phyloP scores from a whole-genome alignment of 2,113 vertebrate genomes.

The Onychorhynchus coronatus region DNA sequence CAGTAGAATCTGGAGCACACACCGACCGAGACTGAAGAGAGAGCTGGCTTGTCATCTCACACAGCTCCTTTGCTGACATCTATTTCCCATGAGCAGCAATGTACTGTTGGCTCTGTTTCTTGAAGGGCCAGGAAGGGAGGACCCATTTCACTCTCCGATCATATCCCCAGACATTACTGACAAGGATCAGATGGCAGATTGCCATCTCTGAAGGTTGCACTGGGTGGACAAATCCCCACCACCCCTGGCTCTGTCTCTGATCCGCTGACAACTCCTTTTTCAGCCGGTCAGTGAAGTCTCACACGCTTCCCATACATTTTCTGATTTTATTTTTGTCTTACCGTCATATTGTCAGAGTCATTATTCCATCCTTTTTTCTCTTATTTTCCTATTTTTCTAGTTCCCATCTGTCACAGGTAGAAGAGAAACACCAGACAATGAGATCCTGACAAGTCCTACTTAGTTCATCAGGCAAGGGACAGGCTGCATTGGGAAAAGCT shows the following conservation, averaged over 20 bases:
- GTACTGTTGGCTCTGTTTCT: background rate
- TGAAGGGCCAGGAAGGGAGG: background rate
- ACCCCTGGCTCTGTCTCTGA: background rate
- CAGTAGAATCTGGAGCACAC: background rate
- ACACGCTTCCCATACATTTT: background rate
- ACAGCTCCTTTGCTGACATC: background rate
- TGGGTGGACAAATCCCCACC: background rate
- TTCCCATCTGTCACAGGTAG: background rate
- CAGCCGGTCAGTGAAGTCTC: background rate
- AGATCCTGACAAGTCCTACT: background rate
- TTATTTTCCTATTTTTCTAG: background rate
- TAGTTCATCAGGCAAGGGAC: background rate
- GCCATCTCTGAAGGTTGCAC: background rate
- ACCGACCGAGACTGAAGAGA: background rate
- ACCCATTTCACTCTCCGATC: background rate
- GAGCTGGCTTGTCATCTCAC: background rate
- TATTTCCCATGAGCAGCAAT: background rate
- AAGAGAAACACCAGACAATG: background rate
- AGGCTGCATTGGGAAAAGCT: background rate
- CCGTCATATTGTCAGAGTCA: background rate
- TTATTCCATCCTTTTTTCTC: background rate
- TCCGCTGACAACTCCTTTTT: fast-evolving
- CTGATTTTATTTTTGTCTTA: background rate
- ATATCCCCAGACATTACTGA: background rate
- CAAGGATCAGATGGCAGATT: background rate